Conservation (phyloP, 2,113 vertebrate genomes). For the Gorsachius goisagi region DNA sequence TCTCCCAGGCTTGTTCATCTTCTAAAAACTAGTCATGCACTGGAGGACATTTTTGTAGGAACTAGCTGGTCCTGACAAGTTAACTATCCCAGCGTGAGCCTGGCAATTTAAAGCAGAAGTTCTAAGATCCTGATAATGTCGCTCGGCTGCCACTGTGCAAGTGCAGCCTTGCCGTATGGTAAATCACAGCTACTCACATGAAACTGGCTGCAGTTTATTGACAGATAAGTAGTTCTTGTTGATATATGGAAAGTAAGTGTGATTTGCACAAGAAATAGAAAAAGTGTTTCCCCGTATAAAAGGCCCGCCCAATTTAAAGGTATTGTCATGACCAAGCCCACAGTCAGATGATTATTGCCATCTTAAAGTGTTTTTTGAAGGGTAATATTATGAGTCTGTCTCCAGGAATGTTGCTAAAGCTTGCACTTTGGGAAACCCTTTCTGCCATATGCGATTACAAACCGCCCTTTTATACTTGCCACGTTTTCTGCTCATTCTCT, state of each 20-base stretch:
- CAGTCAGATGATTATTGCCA: neutral
- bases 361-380: neutral
- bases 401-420: neutral
- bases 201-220: neutral
- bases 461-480: neutral
- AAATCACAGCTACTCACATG: neutral
- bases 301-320: neutral
- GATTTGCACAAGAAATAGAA: neutral
- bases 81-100: neutral
- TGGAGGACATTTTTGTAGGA: neutral
- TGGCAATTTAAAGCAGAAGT: neutral
- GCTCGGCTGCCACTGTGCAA: neutral
- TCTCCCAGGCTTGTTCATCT: neutral
- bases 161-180: neutral
- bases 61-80: neutral
- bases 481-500: neutral
- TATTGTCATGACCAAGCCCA: neutral
- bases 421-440: neutral
- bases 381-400: neutral
- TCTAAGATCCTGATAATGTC: neutral
- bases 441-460: fast-evolving
- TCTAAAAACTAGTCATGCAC: neutral
- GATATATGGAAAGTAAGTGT: neutral
- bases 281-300: neutral
- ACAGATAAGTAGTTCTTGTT: neutral